Evolutionary conservation across 2,797 vertebrate genomes (phyloP).

Genomic region (Myotis daubentonii): DNA sequence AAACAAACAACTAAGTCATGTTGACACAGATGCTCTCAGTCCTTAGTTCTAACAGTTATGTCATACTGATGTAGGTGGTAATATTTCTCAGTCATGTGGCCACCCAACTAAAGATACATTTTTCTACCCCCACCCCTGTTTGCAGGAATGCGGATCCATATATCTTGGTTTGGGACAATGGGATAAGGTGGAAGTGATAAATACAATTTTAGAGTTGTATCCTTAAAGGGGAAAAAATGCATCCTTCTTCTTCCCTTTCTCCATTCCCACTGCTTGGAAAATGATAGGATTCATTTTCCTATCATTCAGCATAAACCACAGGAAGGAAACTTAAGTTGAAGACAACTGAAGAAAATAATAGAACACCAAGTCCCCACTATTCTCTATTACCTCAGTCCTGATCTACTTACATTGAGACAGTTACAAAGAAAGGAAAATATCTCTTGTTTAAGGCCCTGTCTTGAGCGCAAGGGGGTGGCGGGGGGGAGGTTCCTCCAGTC

Average conservation of each 20-base stretch:
- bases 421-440: background rate
- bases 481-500: background rate
- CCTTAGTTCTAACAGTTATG: background rate
- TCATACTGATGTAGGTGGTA: background rate
- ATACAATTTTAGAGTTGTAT: background rate
- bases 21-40: background rate
- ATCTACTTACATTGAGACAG: background rate
- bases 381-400: background rate
- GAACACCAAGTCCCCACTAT: background rate
- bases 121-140: fast-evolving
- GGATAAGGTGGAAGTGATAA: background rate
- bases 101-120: background rate
- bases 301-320: background rate
- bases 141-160: background rate
- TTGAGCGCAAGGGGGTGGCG: background rate
- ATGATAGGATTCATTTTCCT: background rate
- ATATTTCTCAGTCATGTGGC: background rate
- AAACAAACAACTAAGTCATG: conserved; percentile 51
- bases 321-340: background rate
- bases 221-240: background rate
- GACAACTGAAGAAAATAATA: background rate
- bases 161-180: background rate
- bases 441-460: background rate
- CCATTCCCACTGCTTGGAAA: background rate
- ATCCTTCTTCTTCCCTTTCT: background rate